Percentiles rank a stretch among this genome's conserved stretches.
These are phyloP conservation scores for Acanthosepion pharaonis DNA, from an alignment of 2,888 invertebrate genomes.

Conservation along the genomic window DNA sequence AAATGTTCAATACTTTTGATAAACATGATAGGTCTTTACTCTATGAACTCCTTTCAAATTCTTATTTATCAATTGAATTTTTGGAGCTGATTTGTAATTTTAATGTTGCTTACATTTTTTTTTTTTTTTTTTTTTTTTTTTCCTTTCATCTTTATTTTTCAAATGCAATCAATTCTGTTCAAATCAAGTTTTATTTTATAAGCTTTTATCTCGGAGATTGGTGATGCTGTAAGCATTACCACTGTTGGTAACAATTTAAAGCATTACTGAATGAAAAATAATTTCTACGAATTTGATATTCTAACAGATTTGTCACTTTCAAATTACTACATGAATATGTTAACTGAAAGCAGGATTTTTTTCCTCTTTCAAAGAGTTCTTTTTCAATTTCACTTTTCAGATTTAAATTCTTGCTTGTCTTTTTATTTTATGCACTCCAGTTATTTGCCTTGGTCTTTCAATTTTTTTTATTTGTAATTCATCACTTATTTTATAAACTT, in stretches of 20 bases:
- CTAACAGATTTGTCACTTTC: not conserved
- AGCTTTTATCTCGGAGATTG: not conserved
- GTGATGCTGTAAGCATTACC: not conserved
- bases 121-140: not conserved
- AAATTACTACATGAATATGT: not conserved
- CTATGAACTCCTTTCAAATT: not conserved
- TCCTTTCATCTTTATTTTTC: too few species aligned
- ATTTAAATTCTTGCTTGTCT: not conserved
- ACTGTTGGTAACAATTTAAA: not conserved
- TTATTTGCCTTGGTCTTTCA: too few species aligned
- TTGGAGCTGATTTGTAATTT: not conserved
- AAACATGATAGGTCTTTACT: not conserved
- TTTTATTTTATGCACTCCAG: not conserved
- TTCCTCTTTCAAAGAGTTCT: not conserved
- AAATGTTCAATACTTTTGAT: not conserved
- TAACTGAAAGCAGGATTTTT: not conserved
- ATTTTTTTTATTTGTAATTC: too few species aligned
- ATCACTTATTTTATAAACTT: too few species aligned
- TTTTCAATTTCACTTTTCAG: not conserved
- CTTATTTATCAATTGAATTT: not conserved
- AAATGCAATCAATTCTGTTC: not conserved
- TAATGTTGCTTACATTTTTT: not conserved
- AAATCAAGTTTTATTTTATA: not conserved
- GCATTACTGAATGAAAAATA: not conserved
- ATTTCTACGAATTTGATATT: not conserved